A percentile compares a stretch with the other conserved stretches of the same genome.
These are phyloP conservation scores for Scaptomyza tumidula DNA, from an alignment of 2,888 invertebrate species.

Conservation along the genomic window DNA sequence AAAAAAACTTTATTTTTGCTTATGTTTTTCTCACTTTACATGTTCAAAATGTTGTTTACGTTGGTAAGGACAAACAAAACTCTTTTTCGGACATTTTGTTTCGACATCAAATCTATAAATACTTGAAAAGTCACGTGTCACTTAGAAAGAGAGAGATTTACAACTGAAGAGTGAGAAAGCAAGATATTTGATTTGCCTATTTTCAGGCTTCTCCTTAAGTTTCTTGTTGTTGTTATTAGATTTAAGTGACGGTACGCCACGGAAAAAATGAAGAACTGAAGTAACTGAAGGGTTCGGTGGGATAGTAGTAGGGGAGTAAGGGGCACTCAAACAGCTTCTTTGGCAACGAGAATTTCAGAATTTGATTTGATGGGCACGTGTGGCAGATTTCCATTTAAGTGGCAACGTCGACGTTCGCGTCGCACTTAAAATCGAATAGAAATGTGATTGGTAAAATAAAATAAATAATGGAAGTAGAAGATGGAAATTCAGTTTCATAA, in stretches of 20 bases:
- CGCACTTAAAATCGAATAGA: slow-evolving; percentile 15
- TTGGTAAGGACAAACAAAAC: slow-evolving; percentile 4
- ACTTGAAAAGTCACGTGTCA: slow-evolving; percentile 62
- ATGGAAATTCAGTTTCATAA: not conserved
- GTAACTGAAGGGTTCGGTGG: not conserved
- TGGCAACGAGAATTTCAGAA: slow-evolving; percentile 1
- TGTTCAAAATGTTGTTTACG: slow-evolving; percentile 4
- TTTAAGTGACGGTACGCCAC: slow-evolving; percentile 40
- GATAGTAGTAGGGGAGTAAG: too few species aligned
- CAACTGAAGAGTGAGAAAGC: not conserved
- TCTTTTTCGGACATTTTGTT: slow-evolving; percentile 21
- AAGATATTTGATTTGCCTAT: slow-evolving; percentile 53
- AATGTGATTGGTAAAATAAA: slow-evolving; percentile 16
- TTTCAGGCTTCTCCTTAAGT: slow-evolving; percentile 15
- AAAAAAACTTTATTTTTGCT: not conserved
- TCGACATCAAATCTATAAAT: slow-evolving; percentile 30
- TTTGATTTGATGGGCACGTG: slow-evolving; percentile 65
- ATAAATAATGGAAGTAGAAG: slow-evolving; percentile 6
- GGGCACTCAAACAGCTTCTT: slow-evolving; percentile 19
- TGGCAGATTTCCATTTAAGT: slow-evolving; percentile 58
- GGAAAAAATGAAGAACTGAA: slow-evolving; percentile 19
- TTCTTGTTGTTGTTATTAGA: slow-evolving; percentile 26
- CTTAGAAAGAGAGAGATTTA: not conserved
- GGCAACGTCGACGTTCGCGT: slow-evolving; percentile 33
- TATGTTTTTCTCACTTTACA: slow-evolving; percentile 31